Evolutionary conservation across 2,888 invertebrate genomes (phyloP).

Genomic region (Drosophila falleni): DNA sequence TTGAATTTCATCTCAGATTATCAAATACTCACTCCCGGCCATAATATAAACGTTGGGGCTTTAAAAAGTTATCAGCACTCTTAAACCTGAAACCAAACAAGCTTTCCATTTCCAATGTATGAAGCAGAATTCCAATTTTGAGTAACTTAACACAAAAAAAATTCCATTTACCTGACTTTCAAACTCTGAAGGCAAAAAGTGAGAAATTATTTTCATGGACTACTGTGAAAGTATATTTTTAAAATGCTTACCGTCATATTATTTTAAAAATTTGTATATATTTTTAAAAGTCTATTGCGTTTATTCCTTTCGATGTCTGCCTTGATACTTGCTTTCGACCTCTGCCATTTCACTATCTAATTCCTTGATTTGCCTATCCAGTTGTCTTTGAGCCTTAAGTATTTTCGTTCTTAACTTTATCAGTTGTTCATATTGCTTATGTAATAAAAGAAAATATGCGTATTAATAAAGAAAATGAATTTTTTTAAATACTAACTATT

Average conservation of each 20-base stretch:
- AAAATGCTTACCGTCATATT: background rate
- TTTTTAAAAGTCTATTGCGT: background rate
- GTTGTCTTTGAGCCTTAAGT: background rate
- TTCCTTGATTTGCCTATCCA: background rate
- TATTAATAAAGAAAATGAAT: background rate
- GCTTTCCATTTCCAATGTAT: conserved; percentile 14
- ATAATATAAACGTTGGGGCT: conserved; percentile 8
- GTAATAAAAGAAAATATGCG: background rate
- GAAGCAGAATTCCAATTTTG: background rate
- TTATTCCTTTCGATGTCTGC: background rate
- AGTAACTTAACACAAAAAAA: conserved; percentile 2
- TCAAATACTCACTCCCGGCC: conserved; percentile 7
- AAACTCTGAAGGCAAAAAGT: background rate
- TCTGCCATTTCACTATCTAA: background rate
- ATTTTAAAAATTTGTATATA: background rate
- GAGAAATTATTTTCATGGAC: conserved; percentile 4
- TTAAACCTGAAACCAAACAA: conserved; percentile 16
- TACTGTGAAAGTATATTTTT: background rate
- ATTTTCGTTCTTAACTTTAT: background rate
- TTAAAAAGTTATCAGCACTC: conserved; percentile 10
- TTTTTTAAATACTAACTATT: conserved; percentile 41
- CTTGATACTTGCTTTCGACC: background rate
- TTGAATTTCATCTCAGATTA: background rate
- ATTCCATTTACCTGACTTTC: background rate
- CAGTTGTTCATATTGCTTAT: conserved; percentile 23